These are phyloP conservation scores for Mugil cephalus DNA, from an alignment of 2,113 vertebrate genomes.

Conservation along the genomic window DNA sequence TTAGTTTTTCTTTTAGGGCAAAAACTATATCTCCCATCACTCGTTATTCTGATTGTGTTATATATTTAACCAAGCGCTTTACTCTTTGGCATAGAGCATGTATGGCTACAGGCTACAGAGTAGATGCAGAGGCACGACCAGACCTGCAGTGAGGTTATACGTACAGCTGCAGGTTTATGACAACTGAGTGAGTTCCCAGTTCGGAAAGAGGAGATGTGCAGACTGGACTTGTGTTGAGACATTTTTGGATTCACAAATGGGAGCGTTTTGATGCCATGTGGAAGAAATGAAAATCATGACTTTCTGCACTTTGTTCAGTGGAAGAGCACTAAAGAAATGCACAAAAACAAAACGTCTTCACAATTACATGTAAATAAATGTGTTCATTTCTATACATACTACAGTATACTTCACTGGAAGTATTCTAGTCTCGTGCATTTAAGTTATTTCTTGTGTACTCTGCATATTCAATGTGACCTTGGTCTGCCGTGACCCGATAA, in stretches of 20 bases:
- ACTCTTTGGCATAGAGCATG: neutral
- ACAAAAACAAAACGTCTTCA: too few relatives aligned
- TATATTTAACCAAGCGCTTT: neutral
- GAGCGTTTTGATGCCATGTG: neutral
- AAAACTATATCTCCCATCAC: neutral
- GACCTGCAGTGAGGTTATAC: neutral
- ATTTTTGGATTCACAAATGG: neutral
- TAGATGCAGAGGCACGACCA: neutral
- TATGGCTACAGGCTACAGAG: neutral
- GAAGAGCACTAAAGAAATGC: too few relatives aligned
- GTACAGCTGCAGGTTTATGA: neutral
- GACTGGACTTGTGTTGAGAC: neutral
- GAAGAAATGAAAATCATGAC: neutral
- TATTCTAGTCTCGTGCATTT: neutral
- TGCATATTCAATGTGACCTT: constrained; percentile 7
- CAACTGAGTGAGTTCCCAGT: neutral
- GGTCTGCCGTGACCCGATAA: neutral
- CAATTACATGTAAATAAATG: too few relatives aligned
- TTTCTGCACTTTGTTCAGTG: too few relatives aligned
- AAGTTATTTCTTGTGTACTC: neutral
- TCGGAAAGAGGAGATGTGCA: neutral
- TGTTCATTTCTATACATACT: neutral
- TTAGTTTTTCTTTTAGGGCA: too few relatives aligned
- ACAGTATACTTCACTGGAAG: neutral
- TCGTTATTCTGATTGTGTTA: neutral